Conservation (phyloP, 53 echinoderm and acorn worm species). For the Actinopyga echinites region DNA sequence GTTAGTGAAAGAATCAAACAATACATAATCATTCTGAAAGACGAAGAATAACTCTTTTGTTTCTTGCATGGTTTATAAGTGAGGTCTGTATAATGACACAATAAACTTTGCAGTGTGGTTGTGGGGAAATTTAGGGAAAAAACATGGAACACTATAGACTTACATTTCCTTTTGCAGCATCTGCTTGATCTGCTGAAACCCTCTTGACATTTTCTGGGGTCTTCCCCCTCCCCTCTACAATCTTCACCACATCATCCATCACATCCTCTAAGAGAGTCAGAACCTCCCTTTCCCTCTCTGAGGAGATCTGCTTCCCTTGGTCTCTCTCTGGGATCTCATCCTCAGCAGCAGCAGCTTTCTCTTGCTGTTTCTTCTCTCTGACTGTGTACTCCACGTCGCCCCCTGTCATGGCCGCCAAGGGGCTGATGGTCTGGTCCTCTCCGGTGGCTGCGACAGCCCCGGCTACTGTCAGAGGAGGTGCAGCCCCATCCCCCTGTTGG, state of each 20-base stretch:
- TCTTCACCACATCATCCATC: constrained; percentile 63
- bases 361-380: constrained; percentile 33
- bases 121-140: no score
- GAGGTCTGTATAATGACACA: no score
- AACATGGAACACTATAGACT: neutral
- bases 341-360: neutral
- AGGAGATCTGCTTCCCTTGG: neutral
- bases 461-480: constrained; percentile 63
- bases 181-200: constrained; percentile 47
- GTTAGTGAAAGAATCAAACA: no score
- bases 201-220: constrained; percentile 47
- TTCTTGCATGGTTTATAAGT: no score
- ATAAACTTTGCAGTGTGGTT: no score
- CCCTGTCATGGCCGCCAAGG: constrained; percentile 89
- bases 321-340: constrained; percentile 37
- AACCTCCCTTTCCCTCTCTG: constrained; percentile 28
- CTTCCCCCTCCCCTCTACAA: constrained; percentile 65
- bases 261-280: constrained; percentile 46
- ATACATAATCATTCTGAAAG: no score
- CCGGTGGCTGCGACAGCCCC: constrained; percentile 61
- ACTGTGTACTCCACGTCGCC: constrained; percentile 76
- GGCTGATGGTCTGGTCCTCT: constrained; percentile 78
- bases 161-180: constrained; percentile 31
- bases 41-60: no score
- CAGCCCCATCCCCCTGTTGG: constrained; percentile 58